Percentiles rank a stretch among this genome's conserved stretches.
Evolutionary conservation across 2,888 invertebrate species (phyloP).

Genomic region (Drosophila hamatofila): DNA sequence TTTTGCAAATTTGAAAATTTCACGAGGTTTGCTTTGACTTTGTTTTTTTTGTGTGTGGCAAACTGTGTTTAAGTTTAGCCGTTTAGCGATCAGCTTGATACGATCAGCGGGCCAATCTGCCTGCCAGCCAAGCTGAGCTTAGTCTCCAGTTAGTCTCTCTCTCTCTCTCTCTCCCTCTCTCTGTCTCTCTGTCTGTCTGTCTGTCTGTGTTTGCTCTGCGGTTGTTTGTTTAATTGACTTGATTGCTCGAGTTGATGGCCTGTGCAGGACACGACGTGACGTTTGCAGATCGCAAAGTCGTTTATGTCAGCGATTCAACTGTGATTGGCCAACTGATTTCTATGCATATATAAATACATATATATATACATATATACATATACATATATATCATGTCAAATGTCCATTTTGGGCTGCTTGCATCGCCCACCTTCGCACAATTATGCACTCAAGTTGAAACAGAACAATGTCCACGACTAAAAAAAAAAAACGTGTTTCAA

Average conservation of each 20-base stretch:
- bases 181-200: neutral
- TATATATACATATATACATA: neutral
- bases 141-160: neutral
- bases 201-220: constrained; percentile 8
- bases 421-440: constrained; percentile 52
- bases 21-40: constrained; percentile 32
- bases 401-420: constrained; percentile 51
- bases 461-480: constrained; percentile 71
- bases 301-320: constrained; percentile 61
- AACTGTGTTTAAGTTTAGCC: constrained; percentile 50
- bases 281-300: constrained; percentile 31
- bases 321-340: constrained; percentile 32
- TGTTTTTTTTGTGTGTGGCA: neutral
- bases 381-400: constrained; percentile 60
- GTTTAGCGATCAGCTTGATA: constrained; percentile 42
- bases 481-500: constrained; percentile 13
- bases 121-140: constrained; percentile 5
- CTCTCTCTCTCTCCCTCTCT: neutral
- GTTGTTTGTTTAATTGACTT: constrained; percentile 81
- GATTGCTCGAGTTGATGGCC: constrained; percentile 71
- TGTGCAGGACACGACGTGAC: constrained; percentile 64
- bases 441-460: constrained; percentile 50
- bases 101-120: constrained; percentile 29
- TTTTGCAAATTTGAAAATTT: constrained; percentile 65
- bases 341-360: neutral